phyloP scores from a whole-genome alignment of 2,888 invertebrate species.

The Acanthosoma haemorrhoidale region DNA sequence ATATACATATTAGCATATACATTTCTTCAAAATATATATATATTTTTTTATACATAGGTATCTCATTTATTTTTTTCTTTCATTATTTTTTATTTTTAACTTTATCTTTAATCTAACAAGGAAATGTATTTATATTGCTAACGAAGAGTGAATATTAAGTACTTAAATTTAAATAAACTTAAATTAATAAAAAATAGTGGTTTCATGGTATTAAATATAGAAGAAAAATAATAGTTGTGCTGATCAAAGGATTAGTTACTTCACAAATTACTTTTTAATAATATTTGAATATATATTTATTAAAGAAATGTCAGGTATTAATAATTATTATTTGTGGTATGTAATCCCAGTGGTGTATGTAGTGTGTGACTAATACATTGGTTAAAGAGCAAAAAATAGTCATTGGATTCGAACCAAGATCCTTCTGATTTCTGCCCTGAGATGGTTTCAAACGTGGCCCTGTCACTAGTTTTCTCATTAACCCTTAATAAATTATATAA shows the following conservation, averaged over 20 bases:
- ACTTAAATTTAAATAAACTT: too few relatives aligned
- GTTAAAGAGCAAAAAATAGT: too few relatives aligned
- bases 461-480: too few relatives aligned
- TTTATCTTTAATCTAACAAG: not conserved
- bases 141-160: not conserved
- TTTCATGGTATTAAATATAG: not conserved
- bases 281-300: not conserved
- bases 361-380: too few relatives aligned
- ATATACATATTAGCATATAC: not conserved
- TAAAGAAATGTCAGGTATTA: not conserved
- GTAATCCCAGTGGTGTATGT: too few relatives aligned
- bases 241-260: not conserved
- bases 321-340: not conserved
- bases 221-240: too few relatives aligned
- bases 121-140: constrained; percentile 1
- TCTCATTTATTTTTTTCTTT: not conserved
- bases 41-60: not conserved
- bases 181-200: not conserved
- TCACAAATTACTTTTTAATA: not conserved
- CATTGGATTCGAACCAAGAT: too few relatives aligned
- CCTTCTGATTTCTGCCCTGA: too few relatives aligned
- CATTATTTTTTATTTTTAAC: not conserved
- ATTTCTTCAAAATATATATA: constrained; percentile 25
- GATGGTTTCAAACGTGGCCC: not conserved
- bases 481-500: too few relatives aligned